A percentile compares a stretch with the other conserved stretches of the same genome.
Evolutionary conservation across 2,113 vertebrate species (phyloP).

Genomic region (Urocynchramus pylzowi): DNA sequence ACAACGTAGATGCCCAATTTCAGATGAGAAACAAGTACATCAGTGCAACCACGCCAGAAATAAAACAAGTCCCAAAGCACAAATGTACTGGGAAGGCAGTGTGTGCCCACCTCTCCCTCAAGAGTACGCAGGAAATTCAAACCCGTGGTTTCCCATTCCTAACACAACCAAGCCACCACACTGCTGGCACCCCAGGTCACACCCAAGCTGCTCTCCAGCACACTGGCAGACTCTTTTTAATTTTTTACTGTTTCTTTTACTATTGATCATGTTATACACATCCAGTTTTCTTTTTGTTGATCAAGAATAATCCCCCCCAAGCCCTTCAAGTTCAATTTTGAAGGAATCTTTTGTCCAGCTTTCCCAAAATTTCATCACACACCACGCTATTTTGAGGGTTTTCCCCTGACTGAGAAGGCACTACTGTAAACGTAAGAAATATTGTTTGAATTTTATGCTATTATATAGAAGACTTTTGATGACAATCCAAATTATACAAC

Average conservation of each 20-base stretch:
- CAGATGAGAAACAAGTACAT: neutral
- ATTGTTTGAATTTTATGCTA: neutral
- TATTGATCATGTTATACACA: neutral
- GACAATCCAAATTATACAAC: neutral
- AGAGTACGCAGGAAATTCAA: rapidly evolving
- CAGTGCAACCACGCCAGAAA: neutral
- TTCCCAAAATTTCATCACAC: neutral
- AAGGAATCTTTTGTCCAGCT: neutral
- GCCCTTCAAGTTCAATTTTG: neutral
- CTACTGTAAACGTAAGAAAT: neutral
- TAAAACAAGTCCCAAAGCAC: neutral
- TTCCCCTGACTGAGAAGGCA: neutral
- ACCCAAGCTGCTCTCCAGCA: neutral
- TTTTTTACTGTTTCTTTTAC: neutral
- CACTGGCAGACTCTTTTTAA: neutral
- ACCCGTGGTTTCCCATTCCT: neutral
- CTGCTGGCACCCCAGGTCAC: neutral
- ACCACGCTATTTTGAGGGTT: neutral
- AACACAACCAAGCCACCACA: rapidly evolving
- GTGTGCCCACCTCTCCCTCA: neutral
- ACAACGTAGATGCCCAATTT: neutral
- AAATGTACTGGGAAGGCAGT: neutral
- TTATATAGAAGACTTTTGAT: neutral
- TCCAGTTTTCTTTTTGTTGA: neutral
- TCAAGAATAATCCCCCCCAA: neutral